Percentiles rank a stretch among this genome's conserved stretches.
Conservation (phyloP, 2,797 vertebrate genomes). For the Tadarida brasiliensis region DNA sequence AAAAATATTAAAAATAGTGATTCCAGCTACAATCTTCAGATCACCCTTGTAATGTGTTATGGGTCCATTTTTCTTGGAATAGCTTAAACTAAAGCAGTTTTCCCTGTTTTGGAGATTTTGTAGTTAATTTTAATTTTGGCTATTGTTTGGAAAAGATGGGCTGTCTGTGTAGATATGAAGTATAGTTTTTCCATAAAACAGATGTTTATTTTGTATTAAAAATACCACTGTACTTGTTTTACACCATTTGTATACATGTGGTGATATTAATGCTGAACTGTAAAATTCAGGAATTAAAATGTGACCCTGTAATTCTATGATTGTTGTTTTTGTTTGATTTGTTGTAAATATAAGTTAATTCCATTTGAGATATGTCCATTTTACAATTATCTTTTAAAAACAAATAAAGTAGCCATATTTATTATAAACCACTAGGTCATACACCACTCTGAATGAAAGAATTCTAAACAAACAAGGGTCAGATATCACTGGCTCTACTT, state of each 20-base stretch:
- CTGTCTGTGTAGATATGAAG: conserved; percentile 93
- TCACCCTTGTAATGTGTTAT: conserved; percentile 88
- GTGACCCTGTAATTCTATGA: conserved; percentile 95
- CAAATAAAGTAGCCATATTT: conserved; percentile 51
- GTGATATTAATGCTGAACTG: conserved; percentile 94
- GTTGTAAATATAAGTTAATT: conserved; percentile 83
- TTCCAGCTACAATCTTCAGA: conserved; percentile 86
- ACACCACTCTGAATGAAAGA: background rate
- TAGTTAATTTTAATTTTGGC: conserved; percentile 91
- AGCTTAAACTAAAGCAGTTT: conserved; percentile 89
- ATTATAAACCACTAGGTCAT: conserved; percentile 58
- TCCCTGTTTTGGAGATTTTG: conserved; percentile 90
- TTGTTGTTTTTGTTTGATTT: conserved; percentile 88
- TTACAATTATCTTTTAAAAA: conserved; percentile 75
- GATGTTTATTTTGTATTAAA: conserved; percentile 98
- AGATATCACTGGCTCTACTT: background rate
- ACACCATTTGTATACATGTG: conserved; percentile 99
- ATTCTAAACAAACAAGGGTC: background rate
- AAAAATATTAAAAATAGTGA: conserved; percentile 60
- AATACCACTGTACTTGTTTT: conserved; percentile 96
- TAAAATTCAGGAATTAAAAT: conserved; percentile 98
- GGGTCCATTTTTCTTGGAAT: conserved; percentile 91
- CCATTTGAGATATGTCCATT: conserved; percentile 77
- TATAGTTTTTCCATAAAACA: conserved; percentile 94
- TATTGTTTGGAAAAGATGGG: conserved; percentile 92